These are phyloP conservation scores for Aegotheles bennettii DNA, from an alignment of 2,113 vertebrate species.

Conservation along the genomic window DNA sequence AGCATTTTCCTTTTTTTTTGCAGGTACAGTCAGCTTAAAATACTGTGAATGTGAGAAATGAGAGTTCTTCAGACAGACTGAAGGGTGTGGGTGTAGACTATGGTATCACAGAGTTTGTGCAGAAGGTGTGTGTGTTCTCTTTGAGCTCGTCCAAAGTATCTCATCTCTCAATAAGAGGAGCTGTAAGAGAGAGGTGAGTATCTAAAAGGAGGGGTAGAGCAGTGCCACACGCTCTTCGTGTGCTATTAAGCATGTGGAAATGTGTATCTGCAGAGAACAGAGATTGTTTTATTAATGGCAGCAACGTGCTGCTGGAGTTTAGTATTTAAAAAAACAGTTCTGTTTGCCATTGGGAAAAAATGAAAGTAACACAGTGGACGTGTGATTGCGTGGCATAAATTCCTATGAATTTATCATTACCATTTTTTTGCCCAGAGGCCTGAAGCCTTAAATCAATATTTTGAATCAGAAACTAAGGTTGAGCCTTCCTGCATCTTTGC, in stretches of 20 bases:
- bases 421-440: not conserved
- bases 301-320: not conserved
- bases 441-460: slow-evolving; percentile 24
- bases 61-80: not conserved
- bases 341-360: not conserved
- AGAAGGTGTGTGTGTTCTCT: not conserved
- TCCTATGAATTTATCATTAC: not conserved
- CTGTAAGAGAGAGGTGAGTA: not conserved
- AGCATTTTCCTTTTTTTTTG: not conserved
- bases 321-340: not conserved
- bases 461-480: not conserved
- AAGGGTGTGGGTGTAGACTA: not conserved
- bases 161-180: not conserved
- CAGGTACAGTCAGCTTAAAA: not conserved
- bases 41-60: not conserved
- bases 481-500: not conserved
- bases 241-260: not conserved
- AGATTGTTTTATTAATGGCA: not conserved
- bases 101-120: not conserved
- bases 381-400: not conserved
- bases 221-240: not conserved
- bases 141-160: not conserved
- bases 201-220: not conserved
- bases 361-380: not conserved
- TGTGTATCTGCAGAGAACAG: not conserved